These are phyloP conservation scores for Desoria tigrina DNA, from an alignment of 2,888 invertebrate genomes.

Conservation along the genomic window DNA sequence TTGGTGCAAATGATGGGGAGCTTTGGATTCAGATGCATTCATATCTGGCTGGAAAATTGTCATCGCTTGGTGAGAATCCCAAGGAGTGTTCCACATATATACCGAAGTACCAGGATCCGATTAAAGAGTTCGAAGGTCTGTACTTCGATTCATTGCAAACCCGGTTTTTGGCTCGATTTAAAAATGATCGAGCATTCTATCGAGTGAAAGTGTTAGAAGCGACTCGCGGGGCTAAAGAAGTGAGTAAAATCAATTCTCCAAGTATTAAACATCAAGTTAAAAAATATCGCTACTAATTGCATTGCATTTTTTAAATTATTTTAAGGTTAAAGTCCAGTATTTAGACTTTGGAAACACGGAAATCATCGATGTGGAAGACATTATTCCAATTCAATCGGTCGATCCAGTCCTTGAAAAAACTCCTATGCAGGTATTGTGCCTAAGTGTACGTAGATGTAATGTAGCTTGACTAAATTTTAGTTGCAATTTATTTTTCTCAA, in stretches of 20 bases:
- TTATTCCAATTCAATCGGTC: neutral
- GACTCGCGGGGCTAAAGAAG: neutral
- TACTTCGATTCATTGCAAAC: neutral
- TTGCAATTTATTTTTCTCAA: too few relatives aligned
- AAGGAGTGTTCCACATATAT: neutral
- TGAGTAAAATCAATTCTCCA: neutral
- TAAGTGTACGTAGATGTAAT: too few relatives aligned
- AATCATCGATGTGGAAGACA: neutral
- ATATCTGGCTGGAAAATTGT: neutral
- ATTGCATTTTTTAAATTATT: neutral
- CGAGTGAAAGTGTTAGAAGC: slow-evolving; percentile 4
- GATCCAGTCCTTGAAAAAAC: neutral
- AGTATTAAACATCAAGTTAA: neutral
- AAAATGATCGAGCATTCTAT: neutral
- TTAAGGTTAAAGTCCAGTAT: slow-evolving; percentile 1
- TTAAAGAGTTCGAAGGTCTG: neutral
- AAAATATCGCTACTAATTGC: neutral
- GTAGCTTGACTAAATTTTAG: too few relatives aligned
- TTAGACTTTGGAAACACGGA: neutral
- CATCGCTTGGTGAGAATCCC: neutral
- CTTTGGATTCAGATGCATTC: slow-evolving; percentile 1
- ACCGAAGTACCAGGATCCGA: neutral
- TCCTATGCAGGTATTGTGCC: neutral
- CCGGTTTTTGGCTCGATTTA: neutral
- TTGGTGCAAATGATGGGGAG: neutral